phyloP scores from a whole-genome alignment of 2,113 vertebrate species.

The Lycocorax pyrrhopterus region DNA sequence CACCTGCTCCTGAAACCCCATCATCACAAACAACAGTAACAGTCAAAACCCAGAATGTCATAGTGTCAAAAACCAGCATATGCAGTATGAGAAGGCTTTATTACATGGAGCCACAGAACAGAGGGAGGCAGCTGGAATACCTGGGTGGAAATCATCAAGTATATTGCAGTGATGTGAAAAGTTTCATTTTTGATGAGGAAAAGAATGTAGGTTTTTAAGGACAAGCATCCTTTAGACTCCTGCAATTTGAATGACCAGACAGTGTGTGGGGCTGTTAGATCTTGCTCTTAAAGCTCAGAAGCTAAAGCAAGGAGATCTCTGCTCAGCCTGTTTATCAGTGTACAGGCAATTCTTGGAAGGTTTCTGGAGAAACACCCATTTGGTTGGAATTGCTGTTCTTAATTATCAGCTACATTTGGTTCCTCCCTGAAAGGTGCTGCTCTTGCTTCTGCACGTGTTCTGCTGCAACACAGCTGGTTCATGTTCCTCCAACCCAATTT shows the following conservation, averaged over 20 bases:
- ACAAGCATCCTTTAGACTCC: background rate
- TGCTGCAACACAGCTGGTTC: rapidly evolving
- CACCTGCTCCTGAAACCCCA: background rate
- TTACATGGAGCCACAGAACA: background rate
- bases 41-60: background rate
- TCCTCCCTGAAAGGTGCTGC: background rate
- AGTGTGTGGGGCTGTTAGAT: background rate
- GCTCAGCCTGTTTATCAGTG: background rate
- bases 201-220: background rate
- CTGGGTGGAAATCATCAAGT: background rate
- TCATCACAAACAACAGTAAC: background rate
- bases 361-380: slow-evolving; percentile 27
- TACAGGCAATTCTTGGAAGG: slow-evolving; percentile 38
- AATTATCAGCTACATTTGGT: background rate
- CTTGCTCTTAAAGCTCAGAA: background rate
- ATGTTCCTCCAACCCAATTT: background rate
- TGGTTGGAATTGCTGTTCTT: background rate
- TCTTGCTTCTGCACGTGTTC: background rate
- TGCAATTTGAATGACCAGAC: background rate
- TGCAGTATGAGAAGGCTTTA: background rate
- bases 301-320: background rate
- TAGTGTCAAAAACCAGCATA: background rate
- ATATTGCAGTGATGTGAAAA: background rate
- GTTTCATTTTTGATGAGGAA: background rate
- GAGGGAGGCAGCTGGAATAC: background rate